phyloP scores from a whole-genome alignment of 1,140 invertebrate species.

The Bradynema listronoti region DNA sequence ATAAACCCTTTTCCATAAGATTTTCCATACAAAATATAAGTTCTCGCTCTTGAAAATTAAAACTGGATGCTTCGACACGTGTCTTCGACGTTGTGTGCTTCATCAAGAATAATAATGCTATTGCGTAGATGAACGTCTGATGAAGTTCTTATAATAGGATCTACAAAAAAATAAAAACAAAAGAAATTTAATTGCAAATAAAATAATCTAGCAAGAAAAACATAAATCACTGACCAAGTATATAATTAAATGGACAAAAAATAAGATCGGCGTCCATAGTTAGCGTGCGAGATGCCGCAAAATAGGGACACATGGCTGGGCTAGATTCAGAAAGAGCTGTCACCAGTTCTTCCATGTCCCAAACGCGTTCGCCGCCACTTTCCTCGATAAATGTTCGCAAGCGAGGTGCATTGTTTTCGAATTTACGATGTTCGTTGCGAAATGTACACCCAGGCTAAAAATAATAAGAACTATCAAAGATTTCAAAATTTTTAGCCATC shows the following conservation, averaged over 20 bases:
- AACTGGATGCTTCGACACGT: constrained; percentile 67
- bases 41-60: constrained; percentile 50
- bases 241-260: constrained; percentile 79
- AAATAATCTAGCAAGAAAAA: neutral
- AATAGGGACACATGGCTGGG: constrained; percentile 69
- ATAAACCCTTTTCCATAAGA: constrained; percentile 8
- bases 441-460: constrained; percentile 31
- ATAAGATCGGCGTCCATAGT: constrained; percentile 67
- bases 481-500: no score
- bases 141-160: constrained; percentile 45
- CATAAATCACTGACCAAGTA: constrained; percentile 64
- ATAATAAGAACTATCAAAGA: neutral
- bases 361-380: constrained; percentile 52
- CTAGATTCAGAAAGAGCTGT: constrained; percentile 11
- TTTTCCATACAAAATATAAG: constrained; percentile 14
- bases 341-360: constrained; percentile 70
- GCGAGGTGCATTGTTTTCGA: constrained; percentile 1
- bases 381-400: constrained; percentile 29
- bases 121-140: constrained; percentile 63
- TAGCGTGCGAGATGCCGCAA: constrained; percentile 64
- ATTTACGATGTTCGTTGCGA: constrained; percentile 9
- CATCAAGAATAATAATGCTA: constrained; percentile 72
- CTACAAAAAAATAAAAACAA: constrained; percentile 31
- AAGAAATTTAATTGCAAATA: neutral
- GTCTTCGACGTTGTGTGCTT: constrained; percentile 80